Base-by-base conservation (phyloP, 2,888 invertebrate species). In the Sinohyriopsis cumingii region DNA sequence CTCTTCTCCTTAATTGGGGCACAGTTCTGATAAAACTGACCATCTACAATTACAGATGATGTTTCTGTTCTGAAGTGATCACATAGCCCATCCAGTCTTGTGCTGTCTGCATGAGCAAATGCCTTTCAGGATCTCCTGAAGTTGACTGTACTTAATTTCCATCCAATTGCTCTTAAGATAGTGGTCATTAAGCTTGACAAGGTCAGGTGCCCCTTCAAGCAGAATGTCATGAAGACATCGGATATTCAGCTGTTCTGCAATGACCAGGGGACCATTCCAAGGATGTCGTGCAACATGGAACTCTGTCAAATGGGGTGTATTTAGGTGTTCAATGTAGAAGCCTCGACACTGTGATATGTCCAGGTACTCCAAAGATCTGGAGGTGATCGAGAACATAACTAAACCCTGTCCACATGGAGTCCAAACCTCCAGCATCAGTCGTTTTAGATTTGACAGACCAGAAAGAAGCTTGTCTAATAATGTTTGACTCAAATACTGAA, bases 261-360 rank as follows among this genome's bases (percentile, higher is more conserved):
- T 69, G 12, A 83, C 79, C 62, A 88, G 67, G 3, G 86, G 87
- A 6, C 86, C 87, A 67, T 85, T 85, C 86, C 86, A 86, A 3
- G 87, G 86, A 66, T 84, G 86, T 45, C 84, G 82, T n/a, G 84
- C 83, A 24, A 88, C 82, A 56, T 83, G 77, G 66, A 89, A 85
- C 53, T 80, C 79, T 57, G 77, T 75, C 70, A 89, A 63, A 22
- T 74, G 76, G 1, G 89, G 89, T 69, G 87, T 78, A 62, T 83
- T 72, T 7, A 89, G 72, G 2, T 75, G 71, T 53, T 80, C 73
- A 19, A 89, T 73, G 72, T 88, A 87, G 74, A 89, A 87, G 33
- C 88, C 88, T 25, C 86, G 80, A 71, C 89, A 88, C 72, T 86
- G 86, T 15, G 88, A 88, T 9, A 89, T 82, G 71, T 89, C 89